These are phyloP conservation scores for Galaxias olidus DNA, from an alignment of 2,797 vertebrate genomes.

Conservation along the genomic window DNA sequence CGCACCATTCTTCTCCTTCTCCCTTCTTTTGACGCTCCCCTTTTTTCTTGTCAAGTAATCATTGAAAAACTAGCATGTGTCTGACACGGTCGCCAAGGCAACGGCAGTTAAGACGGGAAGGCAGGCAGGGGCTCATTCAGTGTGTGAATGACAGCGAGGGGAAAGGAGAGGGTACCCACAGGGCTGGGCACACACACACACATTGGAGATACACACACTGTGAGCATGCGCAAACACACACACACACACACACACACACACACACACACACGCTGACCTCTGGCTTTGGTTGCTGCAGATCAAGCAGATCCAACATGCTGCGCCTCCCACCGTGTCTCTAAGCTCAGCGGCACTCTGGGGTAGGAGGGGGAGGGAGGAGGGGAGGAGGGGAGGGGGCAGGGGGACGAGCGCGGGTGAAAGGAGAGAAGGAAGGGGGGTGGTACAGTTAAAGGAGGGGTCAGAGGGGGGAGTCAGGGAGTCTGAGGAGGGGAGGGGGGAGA, in stretches of 20 bases:
- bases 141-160: conserved; percentile 77
- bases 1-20: conserved; percentile 54
- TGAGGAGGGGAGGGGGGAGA: conserved; percentile 2
- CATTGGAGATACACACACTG: conserved; percentile 31
- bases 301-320: conserved; percentile 32
- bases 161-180: conserved; percentile 64
- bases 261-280: conserved; percentile 9
- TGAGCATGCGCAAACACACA: too few relatives aligned
- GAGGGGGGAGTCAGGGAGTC: conserved; percentile 18
- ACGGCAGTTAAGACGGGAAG: conserved; percentile 84
- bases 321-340: conserved; percentile 40
- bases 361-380: conserved; percentile 35
- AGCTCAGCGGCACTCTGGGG: conserved; percentile 44
- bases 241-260: conserved; percentile 16
- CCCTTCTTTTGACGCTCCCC: conserved; percentile 71
- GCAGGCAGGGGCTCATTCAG: conserved; percentile 83
- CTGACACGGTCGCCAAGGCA: conserved; percentile 93
- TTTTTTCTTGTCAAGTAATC: conserved; percentile 88
- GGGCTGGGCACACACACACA: conserved; percentile 32
- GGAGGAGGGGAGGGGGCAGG: conserved; percentile 20
- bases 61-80: conserved; percentile 87
- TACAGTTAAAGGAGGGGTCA: conserved; percentile 28
- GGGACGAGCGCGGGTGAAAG: conserved; percentile 3
- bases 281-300: background rate
- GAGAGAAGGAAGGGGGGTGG: conserved; percentile 8